Percentiles rank a stretch among this genome's conserved stretches.
phyloP scores from a whole-genome alignment of 1,140 invertebrate genomes.

The Drosophila repletoides region DNA sequence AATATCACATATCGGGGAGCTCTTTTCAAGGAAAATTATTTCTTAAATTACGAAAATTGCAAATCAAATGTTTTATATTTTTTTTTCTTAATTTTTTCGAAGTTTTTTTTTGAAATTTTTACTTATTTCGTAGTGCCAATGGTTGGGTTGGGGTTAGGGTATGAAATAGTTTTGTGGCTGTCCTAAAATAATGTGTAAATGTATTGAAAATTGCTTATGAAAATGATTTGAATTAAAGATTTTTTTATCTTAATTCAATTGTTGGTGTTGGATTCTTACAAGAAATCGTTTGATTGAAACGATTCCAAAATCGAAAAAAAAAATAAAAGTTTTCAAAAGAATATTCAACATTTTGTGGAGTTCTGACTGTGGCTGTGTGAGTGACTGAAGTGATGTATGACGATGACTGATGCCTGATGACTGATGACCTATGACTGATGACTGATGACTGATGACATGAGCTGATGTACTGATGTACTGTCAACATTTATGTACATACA shows the following conservation, averaged over 20 bases:
- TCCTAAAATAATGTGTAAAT: constrained; percentile 40
- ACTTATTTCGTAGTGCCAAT: constrained; percentile 33
- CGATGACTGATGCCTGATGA: constrained; percentile 32
- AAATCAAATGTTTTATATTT: constrained; percentile 47
- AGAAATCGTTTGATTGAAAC: constrained; percentile 11
- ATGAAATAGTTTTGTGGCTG: constrained; percentile 72
- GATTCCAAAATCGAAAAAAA: constrained; percentile 2
- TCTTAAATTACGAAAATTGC: constrained; percentile 46
- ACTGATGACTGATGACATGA: constrained; percentile 42
- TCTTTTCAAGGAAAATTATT: constrained; percentile 70
- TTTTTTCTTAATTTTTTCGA: constrained; percentile 33
- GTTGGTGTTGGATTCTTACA: constrained; percentile 67
- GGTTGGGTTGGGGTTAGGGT: too few relatives aligned
- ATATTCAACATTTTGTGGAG: background rate
- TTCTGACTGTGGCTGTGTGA: constrained; percentile 46
- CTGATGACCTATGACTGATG: constrained; percentile 45
- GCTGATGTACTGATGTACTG: constrained; percentile 30
- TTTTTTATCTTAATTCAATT: constrained; percentile 26
- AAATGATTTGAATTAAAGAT: constrained; percentile 25
- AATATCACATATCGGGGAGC: constrained; percentile 82
- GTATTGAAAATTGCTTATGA: constrained; percentile 39
- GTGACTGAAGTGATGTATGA: constrained; percentile 20
- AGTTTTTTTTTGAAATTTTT: constrained; percentile 16
- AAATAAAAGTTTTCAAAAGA: constrained; percentile 2
- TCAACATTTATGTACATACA: constrained; percentile 33